Evolutionary conservation across 2,797 vertebrate genomes (phyloP), one percentile per base, ranked within the genome.

Genomic region (Rhinogobio ventralis): DNA sequence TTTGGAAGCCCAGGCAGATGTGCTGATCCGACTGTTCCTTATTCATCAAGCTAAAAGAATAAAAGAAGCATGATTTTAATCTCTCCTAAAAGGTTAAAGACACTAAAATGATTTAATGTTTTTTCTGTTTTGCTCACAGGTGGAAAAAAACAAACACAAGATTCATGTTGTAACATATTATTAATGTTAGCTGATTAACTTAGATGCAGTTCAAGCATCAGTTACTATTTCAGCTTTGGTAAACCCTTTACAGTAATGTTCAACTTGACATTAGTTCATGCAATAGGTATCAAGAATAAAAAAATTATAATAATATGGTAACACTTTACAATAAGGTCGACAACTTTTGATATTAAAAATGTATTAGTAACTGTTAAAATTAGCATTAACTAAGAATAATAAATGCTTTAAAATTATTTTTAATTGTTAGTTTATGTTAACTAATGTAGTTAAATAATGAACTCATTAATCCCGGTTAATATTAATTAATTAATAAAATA

Each of bases 1-100:
- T 73, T 64, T 64, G 69, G 28, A 74, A 28, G 45, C 39, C 17
- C 23, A 36, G 15, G 15, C 2, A 83, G 81, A 74, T 74, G 69
- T 49, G 57, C 28, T 74, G 23, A 74, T 49, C n/a, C 0, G 23
- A 75, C 30, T 25, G 9, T 39, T 83, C 6, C 60, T 39, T 28
- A 67, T 51, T 79, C 20, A 46, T 67, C 45, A 28, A 36, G 11
- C 71, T 53, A 39, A n/a, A n/a, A 39, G 23, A 75, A 33, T 39
- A 20, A 28, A 60, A 49, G 1, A 25, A 49, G 55, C 4, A 1
- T 15, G 8, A 17, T 39, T 64, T 25, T 23, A 64, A 74, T 64
- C 33, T 64, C 9, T 49, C 19, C 62, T 82, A 36, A 46, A 49
- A 36, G 9, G 8, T 46, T 66, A 39, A 74, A 60, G 25, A 36